A percentile compares a stretch with the other conserved stretches of the same genome.
phyloP scores from a whole-genome alignment of 2,888 invertebrate genomes.

The Teleiodes luculella region DNA sequence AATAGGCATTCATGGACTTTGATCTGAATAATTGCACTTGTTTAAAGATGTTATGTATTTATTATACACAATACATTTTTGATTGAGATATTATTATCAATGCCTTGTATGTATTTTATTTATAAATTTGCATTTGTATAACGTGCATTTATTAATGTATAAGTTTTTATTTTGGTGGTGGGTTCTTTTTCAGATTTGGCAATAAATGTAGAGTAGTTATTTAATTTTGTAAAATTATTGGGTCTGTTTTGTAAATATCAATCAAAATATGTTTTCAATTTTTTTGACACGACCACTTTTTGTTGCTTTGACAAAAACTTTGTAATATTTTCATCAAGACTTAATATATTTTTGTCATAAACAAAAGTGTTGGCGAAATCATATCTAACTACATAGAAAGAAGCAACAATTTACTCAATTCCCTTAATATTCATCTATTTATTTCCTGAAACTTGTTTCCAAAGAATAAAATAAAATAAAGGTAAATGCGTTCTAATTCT shows the following conservation, averaged over 20 bases:
- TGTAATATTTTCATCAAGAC: too few relatives aligned
- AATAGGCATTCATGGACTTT: neutral
- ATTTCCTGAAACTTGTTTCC: too few relatives aligned
- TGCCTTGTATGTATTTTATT: neutral
- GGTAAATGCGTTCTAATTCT: neutral
- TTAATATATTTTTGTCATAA: too few relatives aligned
- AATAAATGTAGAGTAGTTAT: neutral
- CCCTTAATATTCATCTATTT: too few relatives aligned
- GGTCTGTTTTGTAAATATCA: conserved; percentile 59
- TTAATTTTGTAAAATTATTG: conserved; percentile 25
- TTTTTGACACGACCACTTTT: too few relatives aligned
- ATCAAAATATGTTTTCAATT: conserved; percentile 38
- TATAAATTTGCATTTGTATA: neutral
- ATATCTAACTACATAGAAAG: too few relatives aligned
- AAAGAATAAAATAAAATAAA: neutral
- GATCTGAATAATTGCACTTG: conserved; percentile 1
- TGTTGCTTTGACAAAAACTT: too few relatives aligned
- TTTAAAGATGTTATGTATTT: neutral
- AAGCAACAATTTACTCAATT: too few relatives aligned
- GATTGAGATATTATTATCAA: neutral
- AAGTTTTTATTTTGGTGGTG: conserved; percentile 17
- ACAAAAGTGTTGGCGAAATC: too few relatives aligned
- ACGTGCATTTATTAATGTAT: conserved; percentile 16
- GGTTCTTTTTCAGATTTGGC: conserved; percentile 11
- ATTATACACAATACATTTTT: neutral